These are phyloP conservation scores for Heterodera carotae DNA, from an alignment of 1,140 invertebrate species.

Conservation along the genomic window DNA sequence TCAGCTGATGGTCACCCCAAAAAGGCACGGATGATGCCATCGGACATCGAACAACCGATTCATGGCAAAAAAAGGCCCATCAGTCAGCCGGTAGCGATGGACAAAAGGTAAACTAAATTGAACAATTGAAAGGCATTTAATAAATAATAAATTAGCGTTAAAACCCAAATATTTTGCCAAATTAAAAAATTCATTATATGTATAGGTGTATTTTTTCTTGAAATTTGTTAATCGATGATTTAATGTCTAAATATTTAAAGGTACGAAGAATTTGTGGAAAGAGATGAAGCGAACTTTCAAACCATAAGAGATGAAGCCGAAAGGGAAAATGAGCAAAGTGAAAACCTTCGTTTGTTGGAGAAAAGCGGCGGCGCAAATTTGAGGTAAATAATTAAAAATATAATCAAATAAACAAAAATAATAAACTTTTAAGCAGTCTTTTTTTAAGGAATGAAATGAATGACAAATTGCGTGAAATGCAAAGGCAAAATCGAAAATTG, in stretches of 20 bases:
- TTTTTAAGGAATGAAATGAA: not conserved
- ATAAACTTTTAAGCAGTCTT: not conserved
- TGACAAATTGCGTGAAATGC: slow-evolving; percentile 14
- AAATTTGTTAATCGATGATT: no score
- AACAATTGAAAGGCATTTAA: no score
- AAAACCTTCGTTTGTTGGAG: not conserved
- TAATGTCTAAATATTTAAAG: no score
- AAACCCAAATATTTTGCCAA: no score
- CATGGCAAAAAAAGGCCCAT: not conserved
- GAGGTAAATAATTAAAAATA: slow-evolving; percentile 9
- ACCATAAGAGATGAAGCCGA: not conserved
- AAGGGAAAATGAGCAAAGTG: not conserved
- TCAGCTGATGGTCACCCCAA: not conserved
- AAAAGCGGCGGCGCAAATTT: not conserved
- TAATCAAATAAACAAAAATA: not conserved
- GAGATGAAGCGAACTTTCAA: not conserved
- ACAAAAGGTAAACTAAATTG: not conserved
- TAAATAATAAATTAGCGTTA: no score
- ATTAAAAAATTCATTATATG: no score
- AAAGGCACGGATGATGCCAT: not conserved
- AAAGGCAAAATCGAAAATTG: slow-evolving; percentile 22
- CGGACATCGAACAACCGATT: not conserved
- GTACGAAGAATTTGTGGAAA: not conserved
- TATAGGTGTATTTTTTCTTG: no score
- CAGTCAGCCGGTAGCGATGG: not conserved